Base-by-base conservation (phyloP, 2,113 vertebrate species). In the Neotoma lepida region DNA sequence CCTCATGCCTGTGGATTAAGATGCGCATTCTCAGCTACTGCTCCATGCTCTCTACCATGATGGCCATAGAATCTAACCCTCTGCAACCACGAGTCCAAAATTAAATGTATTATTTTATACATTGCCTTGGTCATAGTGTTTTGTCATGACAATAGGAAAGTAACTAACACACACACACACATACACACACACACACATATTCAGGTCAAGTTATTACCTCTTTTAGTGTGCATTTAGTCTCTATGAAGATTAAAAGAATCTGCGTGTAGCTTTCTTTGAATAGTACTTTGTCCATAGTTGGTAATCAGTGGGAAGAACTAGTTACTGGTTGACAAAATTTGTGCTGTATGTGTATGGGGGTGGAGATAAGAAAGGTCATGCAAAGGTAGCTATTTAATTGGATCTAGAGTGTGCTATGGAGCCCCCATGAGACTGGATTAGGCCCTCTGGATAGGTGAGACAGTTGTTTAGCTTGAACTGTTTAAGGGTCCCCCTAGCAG, bases 181-280 rank as follows among this genome's bases (percentile, higher is more conserved):
- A 46, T 30, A 33, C 44, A 49, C 70, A 44, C 20, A 44, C 6
- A 20, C 46, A 54, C 39, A 44, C 71, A 44, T 71, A 73, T 96
- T 91, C 22, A 85, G 61, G 76, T 94, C 28, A 94, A 89, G 49
- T 8, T 35, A 87, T 93, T 92, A 70, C 28, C 58, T 77, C 33
- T 92, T 95, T 78, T 49, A 86, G 70, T 58, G 56, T 92, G 6
- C 76, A 18, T 66, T 90, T 92, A 88, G 76, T 95, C 66, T 95
- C 14, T 71, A 85, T 95, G 77, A 95, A 73, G 76, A 88, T 87
- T 88, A 77, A 93, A 95, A 82, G 66, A 86, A 96, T 26, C 46
- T 89, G 9, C n/a, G 4, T 54, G 28, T 66, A 76, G 66, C 41
- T 56, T 73, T 58, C 46, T 30, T 86, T 82, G 73, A 93, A 64